These are phyloP conservation scores for Erebia palarica DNA, from an alignment of 2,888 invertebrate species.

Conservation along the genomic window DNA sequence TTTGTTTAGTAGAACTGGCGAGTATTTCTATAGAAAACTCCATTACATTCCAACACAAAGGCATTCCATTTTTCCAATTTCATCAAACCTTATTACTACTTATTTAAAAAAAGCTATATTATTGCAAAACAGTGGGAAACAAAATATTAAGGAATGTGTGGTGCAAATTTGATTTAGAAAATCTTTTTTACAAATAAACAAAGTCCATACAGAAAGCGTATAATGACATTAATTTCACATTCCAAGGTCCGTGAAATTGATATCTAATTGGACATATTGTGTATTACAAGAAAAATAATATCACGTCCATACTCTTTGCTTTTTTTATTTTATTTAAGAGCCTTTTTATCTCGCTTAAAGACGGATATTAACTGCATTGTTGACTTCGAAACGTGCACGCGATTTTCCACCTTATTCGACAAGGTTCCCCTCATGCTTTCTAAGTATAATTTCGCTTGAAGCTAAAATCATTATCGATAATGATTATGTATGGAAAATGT, in stretches of 20 bases:
- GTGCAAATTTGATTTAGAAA: not conserved
- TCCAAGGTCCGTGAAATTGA: slow-evolving; percentile 12
- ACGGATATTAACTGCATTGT: slow-evolving; percentile 29
- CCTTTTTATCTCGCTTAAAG: slow-evolving; percentile 20
- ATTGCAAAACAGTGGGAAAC: no score
- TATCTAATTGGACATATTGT: slow-evolving; percentile 10
- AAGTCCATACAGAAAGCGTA: not conserved
- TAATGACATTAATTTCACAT: not conserved
- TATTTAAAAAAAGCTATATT: no score
- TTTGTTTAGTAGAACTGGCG: no score
- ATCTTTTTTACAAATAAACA: not conserved
- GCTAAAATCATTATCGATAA: slow-evolving; percentile 31
- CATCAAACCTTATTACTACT: no score
- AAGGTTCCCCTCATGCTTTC: not conserved
- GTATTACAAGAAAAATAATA: slow-evolving; percentile 11
- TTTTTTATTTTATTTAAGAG: slow-evolving; percentile 19
- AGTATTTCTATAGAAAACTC: no score
- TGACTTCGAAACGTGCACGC: slow-evolving; percentile 16
- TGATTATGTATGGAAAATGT: slow-evolving; percentile 41
- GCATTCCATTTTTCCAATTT: no score
- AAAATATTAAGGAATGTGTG: not conserved
- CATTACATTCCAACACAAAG: no score
- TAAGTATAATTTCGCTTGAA: slow-evolving; percentile 26
- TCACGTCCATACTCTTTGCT: not conserved
- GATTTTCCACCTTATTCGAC: slow-evolving; percentile 18